Evolutionary conservation across 2,113 vertebrate species (phyloP).

Genomic region (Serilophus lunatus): DNA sequence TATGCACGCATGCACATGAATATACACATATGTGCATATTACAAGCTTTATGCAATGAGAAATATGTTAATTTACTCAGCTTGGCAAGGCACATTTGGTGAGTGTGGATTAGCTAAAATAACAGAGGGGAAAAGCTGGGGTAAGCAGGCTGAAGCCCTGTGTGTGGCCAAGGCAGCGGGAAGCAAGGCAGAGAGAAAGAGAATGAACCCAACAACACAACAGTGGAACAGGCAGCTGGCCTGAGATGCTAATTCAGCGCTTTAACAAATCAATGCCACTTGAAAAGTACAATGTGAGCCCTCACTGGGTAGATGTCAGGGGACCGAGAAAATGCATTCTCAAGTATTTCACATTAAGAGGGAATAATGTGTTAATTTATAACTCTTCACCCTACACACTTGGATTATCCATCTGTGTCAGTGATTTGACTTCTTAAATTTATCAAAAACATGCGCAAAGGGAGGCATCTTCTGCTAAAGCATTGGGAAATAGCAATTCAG

Average conservation of each 20-base stretch:
- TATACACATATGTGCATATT: background rate
- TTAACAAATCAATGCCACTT: constrained; percentile 99
- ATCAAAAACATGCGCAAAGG: constrained; percentile 85
- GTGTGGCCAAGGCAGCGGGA: constrained; percentile 69
- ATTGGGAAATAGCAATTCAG: constrained; percentile 51
- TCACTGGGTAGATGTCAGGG: constrained; percentile 89
- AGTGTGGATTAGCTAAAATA: constrained; percentile 50
- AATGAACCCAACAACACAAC: constrained; percentile 74
- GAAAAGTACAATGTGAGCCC: constrained; percentile 93
- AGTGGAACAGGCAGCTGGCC: constrained; percentile 86
- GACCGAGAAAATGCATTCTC: constrained; percentile 87
- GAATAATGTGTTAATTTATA: constrained; percentile 99
- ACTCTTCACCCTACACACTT: constrained; percentile 90
- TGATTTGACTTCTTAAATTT: constrained; percentile 88
- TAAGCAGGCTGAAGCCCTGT: constrained; percentile 64
- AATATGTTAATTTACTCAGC: constrained; percentile 24
- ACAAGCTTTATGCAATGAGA: background rate
- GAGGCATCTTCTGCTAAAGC: constrained; percentile 70
- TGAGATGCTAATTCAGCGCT: constrained; percentile 97
- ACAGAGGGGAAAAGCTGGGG: constrained; percentile 59
- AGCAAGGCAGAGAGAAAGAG: constrained; percentile 56
- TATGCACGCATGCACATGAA: background rate
- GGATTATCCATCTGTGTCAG: constrained; percentile 98
- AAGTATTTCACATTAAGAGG: constrained; percentile 95
- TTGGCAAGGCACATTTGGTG: constrained; percentile 24